These are phyloP conservation scores for fruit fly (Drosophila melanogaster) DNA, from an alignment of 1,140 invertebrate genomes.

Conservation along the genomic window Release_6_plus_ISO1_MT NT_037436.4:17611501-17612000, in stretches of 20 bases:
- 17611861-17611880: slow-evolving; percentile 85
- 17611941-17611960: slow-evolving; percentile 67
- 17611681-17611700: slow-evolving; percentile 85
- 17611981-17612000: slow-evolving; percentile 15
- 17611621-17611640: slow-evolving; percentile 79
- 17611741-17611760: slow-evolving; percentile 53
- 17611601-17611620: slow-evolving; percentile 18
- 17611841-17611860: slow-evolving; percentile 74
- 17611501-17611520: too few species aligned
- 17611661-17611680: slow-evolving; percentile 85
- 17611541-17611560: too few species aligned
- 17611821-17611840: slow-evolving; percentile 17
- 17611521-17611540: too few species aligned
- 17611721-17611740: slow-evolving; percentile 81
- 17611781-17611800: slow-evolving; percentile 9
- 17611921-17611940: slow-evolving; percentile 64
- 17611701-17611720: slow-evolving; percentile 84
- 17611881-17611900: slow-evolving; percentile 85
- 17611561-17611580: too few species aligned
- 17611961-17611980: slow-evolving; percentile 70
- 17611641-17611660: slow-evolving; percentile 84
- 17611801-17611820: slow-evolving; percentile 45
- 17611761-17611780: slow-evolving; percentile 28
- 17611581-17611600: background rate
- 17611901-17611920: slow-evolving; percentile 84